Conservation (phyloP, 2,888 invertebrate species). For the Balanococcus diminutus region DNA sequence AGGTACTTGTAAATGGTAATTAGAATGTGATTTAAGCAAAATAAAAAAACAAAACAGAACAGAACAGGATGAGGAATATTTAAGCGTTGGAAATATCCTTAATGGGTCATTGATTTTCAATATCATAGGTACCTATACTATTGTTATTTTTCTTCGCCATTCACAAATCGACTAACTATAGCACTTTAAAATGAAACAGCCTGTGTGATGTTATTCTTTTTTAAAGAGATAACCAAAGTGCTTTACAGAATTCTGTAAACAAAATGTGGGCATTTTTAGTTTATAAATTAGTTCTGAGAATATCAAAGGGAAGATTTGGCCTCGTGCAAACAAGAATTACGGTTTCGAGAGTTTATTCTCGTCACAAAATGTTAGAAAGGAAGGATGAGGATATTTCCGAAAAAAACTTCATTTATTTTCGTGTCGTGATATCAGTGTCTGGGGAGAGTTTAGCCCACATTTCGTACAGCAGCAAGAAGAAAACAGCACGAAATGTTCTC, state of each 20-base stretch:
- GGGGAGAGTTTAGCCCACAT: neutral
- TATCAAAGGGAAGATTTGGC: neutral
- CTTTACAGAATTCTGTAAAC: neutral
- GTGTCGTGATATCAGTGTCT: neutral
- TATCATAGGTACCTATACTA: neutral
- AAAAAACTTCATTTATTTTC: slow-evolving; percentile 2
- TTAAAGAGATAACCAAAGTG: neutral
- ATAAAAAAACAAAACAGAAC: no score
- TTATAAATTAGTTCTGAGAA: neutral
- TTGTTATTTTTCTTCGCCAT: neutral
- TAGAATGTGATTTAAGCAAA: neutral
- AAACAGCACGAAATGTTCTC: neutral
- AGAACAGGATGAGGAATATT: neutral
- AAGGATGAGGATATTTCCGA: neutral
- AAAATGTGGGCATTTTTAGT: neutral
- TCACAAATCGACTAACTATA: neutral
- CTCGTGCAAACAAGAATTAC: neutral
- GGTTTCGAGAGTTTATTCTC: neutral
- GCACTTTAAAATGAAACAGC: no score
- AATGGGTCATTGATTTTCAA: neutral
- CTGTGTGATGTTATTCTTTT: neutral
- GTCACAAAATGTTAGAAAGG: neutral
- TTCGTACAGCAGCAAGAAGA: neutral
- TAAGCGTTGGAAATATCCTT: neutral
- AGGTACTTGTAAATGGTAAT: neutral